Conservation (phyloP, 2,113 vertebrate species). For the Sturnira hondurensis region DNA sequence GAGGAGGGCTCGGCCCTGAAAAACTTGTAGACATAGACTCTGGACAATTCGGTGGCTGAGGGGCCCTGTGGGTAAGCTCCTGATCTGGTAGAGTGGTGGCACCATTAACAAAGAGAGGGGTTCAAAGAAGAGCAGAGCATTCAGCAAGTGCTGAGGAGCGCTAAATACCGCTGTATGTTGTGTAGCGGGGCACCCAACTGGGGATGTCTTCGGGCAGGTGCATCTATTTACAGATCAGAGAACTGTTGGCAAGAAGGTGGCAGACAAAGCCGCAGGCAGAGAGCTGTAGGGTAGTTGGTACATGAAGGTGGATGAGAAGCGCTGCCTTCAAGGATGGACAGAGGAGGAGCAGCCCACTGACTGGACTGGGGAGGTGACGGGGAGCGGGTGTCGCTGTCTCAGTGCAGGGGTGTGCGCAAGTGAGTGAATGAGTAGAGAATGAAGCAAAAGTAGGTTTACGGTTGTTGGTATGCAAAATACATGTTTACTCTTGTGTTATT, state of each 20-base stretch:
- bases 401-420: not conserved
- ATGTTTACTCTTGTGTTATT: not conserved
- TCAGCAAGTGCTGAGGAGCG: not conserved
- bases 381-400: not conserved
- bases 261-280: not conserved
- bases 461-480: not conserved
- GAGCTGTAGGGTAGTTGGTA: not conserved
- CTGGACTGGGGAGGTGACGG: not conserved
- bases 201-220: not conserved
- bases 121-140: not conserved
- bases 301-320: not conserved
- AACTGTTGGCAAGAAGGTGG: not conserved
- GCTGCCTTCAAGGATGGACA: not conserved
- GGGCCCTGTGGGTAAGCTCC: not conserved
- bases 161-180: not conserved
- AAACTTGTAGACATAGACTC: not conserved
- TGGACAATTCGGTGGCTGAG: not conserved
- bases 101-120: not conserved
- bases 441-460: not conserved
- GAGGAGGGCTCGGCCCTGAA: not conserved
- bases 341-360: not conserved
- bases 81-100: not conserved
- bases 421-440: not conserved
- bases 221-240: not conserved
- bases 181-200: not conserved